Evolutionary conservation across 2,888 invertebrate species (phyloP).

Genomic region (Phymatocera aterrima): DNA sequence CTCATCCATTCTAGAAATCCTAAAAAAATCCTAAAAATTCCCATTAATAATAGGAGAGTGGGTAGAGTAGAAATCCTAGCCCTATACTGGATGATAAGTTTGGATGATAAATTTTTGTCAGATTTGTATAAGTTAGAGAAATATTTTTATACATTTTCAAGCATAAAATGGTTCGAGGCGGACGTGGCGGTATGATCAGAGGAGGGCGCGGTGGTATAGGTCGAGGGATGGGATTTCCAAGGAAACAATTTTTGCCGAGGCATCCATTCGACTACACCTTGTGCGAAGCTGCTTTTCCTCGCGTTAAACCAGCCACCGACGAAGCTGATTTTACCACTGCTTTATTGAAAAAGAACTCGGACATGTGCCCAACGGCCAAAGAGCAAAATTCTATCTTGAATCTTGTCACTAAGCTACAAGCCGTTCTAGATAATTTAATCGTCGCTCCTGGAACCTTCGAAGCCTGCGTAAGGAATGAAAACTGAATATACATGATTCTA

Average conservation of each 20-base stretch:
- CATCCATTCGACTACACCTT: constrained; percentile 92
- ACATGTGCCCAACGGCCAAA: constrained; percentile 92
- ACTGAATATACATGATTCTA: background rate
- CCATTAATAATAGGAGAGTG: too few species aligned
- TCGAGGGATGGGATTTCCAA: constrained; percentile 81
- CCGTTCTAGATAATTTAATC: constrained; percentile 94
- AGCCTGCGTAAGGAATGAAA: constrained; percentile 88
- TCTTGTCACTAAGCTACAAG: constrained; percentile 96
- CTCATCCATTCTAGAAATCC: too few species aligned
- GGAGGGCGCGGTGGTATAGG: constrained; percentile 81
- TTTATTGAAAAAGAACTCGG: constrained; percentile 92
- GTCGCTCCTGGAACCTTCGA: constrained; percentile 96
- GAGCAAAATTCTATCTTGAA: constrained; percentile 96
- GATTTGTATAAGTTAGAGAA: background rate
- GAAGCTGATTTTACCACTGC: constrained; percentile 93
- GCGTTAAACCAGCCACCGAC: constrained; percentile 88
- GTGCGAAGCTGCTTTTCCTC: constrained; percentile 93
- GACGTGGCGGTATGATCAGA: constrained; percentile 82
- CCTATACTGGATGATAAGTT: too few species aligned
- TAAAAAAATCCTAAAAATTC: too few species aligned
- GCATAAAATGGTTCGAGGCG: constrained; percentile 79
- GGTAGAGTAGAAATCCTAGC: too few species aligned
- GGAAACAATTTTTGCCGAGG: constrained; percentile 82
- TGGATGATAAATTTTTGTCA: background rate
- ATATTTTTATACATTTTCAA: too few species aligned